phyloP scores from a whole-genome alignment of 2,113 vertebrate species.

The Pterocles orientalis region DNA sequence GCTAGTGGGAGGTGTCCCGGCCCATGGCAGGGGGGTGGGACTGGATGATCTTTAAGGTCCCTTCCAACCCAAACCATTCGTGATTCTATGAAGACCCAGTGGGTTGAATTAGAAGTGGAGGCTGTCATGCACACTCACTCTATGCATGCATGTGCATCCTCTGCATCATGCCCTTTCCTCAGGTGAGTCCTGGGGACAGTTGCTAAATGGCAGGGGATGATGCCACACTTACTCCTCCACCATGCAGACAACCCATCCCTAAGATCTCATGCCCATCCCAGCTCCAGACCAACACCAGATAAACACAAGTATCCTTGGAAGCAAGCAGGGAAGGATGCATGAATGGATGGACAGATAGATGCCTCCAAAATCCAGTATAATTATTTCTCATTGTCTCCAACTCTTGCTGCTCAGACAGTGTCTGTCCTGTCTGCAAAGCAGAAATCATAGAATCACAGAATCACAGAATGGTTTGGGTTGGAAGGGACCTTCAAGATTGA shows the following conservation, averaged over 20 bases:
- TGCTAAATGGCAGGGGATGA: rapidly evolving
- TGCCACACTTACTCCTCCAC: not conserved
- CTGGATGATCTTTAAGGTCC: rapidly evolving
- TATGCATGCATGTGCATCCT: rapidly evolving
- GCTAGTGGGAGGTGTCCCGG: rapidly evolving
- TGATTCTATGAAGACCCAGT: not conserved
- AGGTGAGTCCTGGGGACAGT: not conserved
- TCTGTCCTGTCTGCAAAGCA: not conserved
- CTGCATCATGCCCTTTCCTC: not conserved
- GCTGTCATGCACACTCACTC: rapidly evolving
- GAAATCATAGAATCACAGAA: not conserved
- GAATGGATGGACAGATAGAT: not conserved
- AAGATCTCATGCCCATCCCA: not conserved
- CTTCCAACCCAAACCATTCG: not conserved
- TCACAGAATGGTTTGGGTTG: too few species aligned
- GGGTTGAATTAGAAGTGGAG: not conserved
- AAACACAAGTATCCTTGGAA: not conserved
- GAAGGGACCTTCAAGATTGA: too few species aligned
- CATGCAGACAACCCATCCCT: not conserved
- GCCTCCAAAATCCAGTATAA: not conserved
- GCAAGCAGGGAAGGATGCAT: not conserved
- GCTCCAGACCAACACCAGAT: not conserved
- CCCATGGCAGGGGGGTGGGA: rapidly evolving
- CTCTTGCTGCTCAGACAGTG: not conserved
- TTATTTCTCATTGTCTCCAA: not conserved